Evolutionary conservation across 2,797 vertebrate species (phyloP).

Genomic region (Poeciliopsis gracilis): DNA sequence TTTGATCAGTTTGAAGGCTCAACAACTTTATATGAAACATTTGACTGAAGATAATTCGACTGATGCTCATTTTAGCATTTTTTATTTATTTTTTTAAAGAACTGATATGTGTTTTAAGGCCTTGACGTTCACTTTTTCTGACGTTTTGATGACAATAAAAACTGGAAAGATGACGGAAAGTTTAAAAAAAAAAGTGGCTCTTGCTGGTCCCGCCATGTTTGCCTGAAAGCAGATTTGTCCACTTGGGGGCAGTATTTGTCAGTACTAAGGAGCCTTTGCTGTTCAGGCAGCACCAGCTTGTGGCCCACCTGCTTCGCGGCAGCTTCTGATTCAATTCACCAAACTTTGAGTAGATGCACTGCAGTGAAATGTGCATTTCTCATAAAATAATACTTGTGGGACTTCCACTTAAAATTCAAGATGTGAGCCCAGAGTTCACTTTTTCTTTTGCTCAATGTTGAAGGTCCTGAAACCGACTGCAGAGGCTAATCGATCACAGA

Average conservation of each 20-base stretch:
- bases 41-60: background rate
- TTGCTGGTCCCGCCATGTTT: background rate
- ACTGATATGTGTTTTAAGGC: background rate
- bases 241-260: constrained; percentile 68
- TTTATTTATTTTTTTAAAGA: background rate
- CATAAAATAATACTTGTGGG: constrained; percentile 17
- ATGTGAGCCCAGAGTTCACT: constrained; percentile 19
- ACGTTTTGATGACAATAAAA: background rate
- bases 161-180: background rate
- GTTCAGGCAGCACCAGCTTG: constrained; percentile 32
- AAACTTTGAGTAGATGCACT: constrained; percentile 42
- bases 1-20: background rate
- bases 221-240: constrained; percentile 26
- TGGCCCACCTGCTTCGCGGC: constrained; percentile 52
- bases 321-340: constrained; percentile 25
- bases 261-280: constrained; percentile 3
- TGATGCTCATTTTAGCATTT: background rate
- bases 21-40: background rate
- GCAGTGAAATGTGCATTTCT: constrained; percentile 13
- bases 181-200: background rate
- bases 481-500: constrained; percentile 63
- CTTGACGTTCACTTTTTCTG: background rate
- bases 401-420: constrained; percentile 28
- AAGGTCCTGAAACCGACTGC: background rate
- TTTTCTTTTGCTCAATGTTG: constrained; percentile 9